These are phyloP conservation scores for Augochlorella aurata DNA, from an alignment of 2,888 invertebrate species.

Conservation along the genomic window DNA sequence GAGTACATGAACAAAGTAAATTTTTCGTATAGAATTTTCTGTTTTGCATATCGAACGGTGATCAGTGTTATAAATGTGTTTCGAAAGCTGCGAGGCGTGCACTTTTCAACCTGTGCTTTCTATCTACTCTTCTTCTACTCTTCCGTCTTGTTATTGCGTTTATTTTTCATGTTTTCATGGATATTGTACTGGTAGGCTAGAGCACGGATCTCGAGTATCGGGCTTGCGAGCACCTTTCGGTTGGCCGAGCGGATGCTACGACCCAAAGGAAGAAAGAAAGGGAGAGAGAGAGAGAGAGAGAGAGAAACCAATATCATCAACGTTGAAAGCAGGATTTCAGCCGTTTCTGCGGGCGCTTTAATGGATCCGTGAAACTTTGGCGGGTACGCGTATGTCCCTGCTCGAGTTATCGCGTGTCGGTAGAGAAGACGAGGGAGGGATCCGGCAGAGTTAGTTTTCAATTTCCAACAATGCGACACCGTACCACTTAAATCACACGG, in stretches of 20 bases:
- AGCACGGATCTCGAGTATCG: not conserved
- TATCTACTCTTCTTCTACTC: too few species aligned
- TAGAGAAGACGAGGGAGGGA: not conserved
- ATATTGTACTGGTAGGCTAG: too few species aligned
- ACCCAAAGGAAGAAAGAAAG: not conserved
- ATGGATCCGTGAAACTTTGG: not conserved
- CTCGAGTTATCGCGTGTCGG: not conserved
- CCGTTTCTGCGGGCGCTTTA: conserved; percentile 1
- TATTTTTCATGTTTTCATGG: too few species aligned
- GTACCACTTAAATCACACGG: conserved; percentile 7
- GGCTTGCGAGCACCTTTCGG: not conserved
- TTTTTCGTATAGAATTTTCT: too few species aligned
- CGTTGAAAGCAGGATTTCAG: conserved; percentile 17
- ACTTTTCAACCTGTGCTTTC: too few species aligned
- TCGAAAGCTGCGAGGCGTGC: too few species aligned
- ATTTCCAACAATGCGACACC: conserved; percentile 17
- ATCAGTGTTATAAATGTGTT: not conserved
- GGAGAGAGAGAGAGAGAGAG: too few species aligned
- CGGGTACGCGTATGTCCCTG: not conserved
- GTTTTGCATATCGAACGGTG: not conserved
- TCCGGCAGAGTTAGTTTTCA: not conserved
- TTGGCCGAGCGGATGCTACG: not conserved
- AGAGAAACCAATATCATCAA: not conserved
- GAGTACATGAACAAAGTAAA: conserved; percentile 54
- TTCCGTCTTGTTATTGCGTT: too few species aligned